Conservation (phyloP, 2,888 invertebrate species). For the Chaitophorus viminalis region DNA sequence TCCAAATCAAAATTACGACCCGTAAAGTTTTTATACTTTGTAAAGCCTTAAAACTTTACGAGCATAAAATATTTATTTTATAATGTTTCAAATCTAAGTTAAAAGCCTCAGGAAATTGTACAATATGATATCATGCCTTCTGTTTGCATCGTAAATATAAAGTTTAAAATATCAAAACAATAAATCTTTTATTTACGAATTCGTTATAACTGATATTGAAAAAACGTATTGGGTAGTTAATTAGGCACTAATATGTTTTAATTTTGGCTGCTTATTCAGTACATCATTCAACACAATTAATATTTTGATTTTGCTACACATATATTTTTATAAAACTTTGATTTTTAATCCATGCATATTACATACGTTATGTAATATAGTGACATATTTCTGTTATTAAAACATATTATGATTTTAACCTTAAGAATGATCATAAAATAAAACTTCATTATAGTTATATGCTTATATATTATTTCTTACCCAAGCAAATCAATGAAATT, state of each 20-base stretch:
- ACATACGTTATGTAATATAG: too few relatives aligned
- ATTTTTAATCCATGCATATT: too few relatives aligned
- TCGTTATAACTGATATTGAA: not conserved
- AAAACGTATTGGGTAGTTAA: not conserved
- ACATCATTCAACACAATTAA: too few relatives aligned
- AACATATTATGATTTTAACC: too few relatives aligned
- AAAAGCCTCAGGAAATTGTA: not conserved
- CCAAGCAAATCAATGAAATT: too few relatives aligned
- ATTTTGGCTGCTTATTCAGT: too few relatives aligned
- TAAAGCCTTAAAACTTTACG: not conserved
- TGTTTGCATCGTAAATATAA: not conserved
- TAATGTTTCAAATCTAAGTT: not conserved
- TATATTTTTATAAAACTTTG: too few relatives aligned
- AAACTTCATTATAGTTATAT: too few relatives aligned
- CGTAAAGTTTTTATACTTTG: not conserved
- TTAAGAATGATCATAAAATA: too few relatives aligned
- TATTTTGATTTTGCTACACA: too few relatives aligned
- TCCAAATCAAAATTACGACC: not conserved
- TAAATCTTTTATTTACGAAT: not conserved
- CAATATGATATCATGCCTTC: not conserved
- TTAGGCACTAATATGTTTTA: not conserved
- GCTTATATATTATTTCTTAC: too few relatives aligned
- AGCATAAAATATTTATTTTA: conserved; percentile 5
- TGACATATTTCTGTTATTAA: too few relatives aligned
- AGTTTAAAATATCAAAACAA: not conserved